Evolutionary conservation across 2,797 vertebrate species (phyloP).

Genomic region (Sciaenops ocellatus): DNA sequence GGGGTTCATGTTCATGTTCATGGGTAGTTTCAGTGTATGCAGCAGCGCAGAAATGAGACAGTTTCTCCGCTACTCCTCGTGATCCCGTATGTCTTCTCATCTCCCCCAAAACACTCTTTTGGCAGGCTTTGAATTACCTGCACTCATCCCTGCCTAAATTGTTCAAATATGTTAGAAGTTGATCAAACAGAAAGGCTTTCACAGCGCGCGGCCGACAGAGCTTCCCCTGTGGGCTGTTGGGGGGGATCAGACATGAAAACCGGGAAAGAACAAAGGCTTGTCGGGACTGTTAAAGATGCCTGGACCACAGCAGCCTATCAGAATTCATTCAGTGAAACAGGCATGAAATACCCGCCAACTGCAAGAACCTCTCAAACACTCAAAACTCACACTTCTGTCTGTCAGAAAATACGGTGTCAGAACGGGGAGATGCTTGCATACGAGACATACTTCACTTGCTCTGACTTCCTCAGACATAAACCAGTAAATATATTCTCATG

Average conservation of each 20-base stretch:
- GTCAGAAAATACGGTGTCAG: constrained; percentile 28
- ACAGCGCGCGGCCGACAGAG: constrained; percentile 46
- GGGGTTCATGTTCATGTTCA: constrained; percentile 37
- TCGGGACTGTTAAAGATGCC: constrained; percentile 68
- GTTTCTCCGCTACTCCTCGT: constrained; percentile 25
- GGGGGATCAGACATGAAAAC: constrained; percentile 74
- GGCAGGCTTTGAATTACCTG: constrained; percentile 72
- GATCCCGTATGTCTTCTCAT: constrained; percentile 47
- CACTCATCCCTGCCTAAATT: constrained; percentile 69
- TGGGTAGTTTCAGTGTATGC: constrained; percentile 41
- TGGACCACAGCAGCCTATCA: constrained; percentile 62
- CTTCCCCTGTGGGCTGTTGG: constrained; percentile 67
- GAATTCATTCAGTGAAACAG: constrained; percentile 66
- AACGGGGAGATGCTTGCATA: constrained; percentile 16
- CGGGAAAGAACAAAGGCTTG: constrained; percentile 75
- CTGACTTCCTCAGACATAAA: constrained; percentile 14
- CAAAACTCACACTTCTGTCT: constrained; percentile 43
- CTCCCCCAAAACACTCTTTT: constrained; percentile 47
- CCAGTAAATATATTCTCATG: background rate
- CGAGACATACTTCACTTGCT: background rate
- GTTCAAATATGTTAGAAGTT: constrained; percentile 75
- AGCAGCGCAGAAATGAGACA: constrained; percentile 34
- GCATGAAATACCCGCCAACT: constrained; percentile 60
- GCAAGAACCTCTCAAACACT: constrained; percentile 57
- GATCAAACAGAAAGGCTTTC: constrained; percentile 74